Evolutionary conservation across 2,888 invertebrate species (phyloP).

Genomic region (Cremastinae sp.): DNA sequence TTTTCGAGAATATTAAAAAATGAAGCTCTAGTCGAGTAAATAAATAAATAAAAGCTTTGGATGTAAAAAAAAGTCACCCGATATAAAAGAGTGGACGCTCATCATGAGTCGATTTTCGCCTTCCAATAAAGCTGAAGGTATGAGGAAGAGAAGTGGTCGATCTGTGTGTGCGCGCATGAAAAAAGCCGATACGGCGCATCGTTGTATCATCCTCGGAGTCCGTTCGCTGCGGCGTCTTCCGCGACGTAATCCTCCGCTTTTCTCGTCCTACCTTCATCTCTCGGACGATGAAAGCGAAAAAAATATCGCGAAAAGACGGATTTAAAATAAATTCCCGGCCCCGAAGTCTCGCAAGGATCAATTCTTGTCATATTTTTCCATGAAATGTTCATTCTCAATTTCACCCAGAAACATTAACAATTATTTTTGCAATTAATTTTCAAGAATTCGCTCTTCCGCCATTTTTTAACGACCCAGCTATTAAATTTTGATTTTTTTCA

Average conservation of each 20-base stretch:
- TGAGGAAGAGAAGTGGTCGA: slow-evolving; percentile 72
- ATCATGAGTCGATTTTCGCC: slow-evolving; percentile 34
- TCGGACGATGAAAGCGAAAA: slow-evolving; percentile 6
- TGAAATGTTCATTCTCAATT: too few relatives aligned
- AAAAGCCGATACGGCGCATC: slow-evolving; percentile 35
- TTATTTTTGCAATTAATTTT: too few relatives aligned
- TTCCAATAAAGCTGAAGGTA: slow-evolving; percentile 46
- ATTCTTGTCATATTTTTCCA: neutral
- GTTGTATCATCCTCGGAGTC: slow-evolving; percentile 66
- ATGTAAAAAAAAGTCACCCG: slow-evolving; percentile 26
- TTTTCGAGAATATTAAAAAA: too few relatives aligned
- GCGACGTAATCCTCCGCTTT: slow-evolving; percentile 67
- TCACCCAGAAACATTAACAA: too few relatives aligned
- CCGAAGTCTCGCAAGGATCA: neutral
- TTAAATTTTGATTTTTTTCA: too few relatives aligned
- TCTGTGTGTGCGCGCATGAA: slow-evolving; percentile 13
- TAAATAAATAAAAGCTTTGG: too few relatives aligned
- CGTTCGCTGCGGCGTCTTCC: slow-evolving; percentile 40
- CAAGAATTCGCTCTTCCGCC: too few relatives aligned
- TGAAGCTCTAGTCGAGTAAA: too few relatives aligned
- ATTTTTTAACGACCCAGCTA: too few relatives aligned
- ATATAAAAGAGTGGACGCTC: slow-evolving; percentile 34
- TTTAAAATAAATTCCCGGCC: slow-evolving; percentile 5
- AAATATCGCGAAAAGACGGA: neutral
- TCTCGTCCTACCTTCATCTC: slow-evolving; percentile 38